Conservation (phyloP, 2,888 invertebrate genomes). For the Amiota minor region DNA sequence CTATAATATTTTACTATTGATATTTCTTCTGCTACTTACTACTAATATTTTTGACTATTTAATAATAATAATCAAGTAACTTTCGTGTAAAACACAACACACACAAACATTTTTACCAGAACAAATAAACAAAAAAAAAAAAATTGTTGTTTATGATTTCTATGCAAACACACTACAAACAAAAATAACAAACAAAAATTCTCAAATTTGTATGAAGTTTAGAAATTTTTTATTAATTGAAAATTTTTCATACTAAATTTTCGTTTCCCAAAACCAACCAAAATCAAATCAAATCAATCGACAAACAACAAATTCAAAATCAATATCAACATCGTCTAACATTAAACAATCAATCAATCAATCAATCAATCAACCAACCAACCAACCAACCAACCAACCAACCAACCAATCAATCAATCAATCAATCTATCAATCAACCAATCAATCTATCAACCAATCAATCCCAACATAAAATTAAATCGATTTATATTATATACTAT, state of each 20-base stretch:
- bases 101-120: background rate
- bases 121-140: background rate
- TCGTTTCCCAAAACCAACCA: constrained; percentile 55
- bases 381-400: background rate
- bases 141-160: constrained; percentile 5
- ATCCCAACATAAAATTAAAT: constrained; percentile 28
- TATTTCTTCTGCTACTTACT: background rate
- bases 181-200: constrained; percentile 11
- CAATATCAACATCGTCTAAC: constrained; percentile 16
- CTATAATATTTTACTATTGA: no score
- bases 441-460: constrained; percentile 36
- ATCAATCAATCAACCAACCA: constrained; percentile 16
- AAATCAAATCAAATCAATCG: constrained; percentile 36
- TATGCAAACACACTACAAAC: background rate
- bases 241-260: constrained; percentile 63
- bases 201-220: constrained; percentile 13
- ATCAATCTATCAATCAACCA: constrained; percentile 6
- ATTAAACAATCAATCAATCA: constrained; percentile 17
- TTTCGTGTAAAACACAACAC: background rate
- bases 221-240: constrained; percentile 56
- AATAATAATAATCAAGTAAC: background rate
- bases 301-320: constrained; percentile 36
- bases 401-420: background rate
- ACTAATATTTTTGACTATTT: background rate
- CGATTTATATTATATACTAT: constrained; percentile 29